These are phyloP conservation scores for Paralvinella palmiformis DNA, from an alignment of 1,140 invertebrate genomes.

Conservation along the genomic window DNA sequence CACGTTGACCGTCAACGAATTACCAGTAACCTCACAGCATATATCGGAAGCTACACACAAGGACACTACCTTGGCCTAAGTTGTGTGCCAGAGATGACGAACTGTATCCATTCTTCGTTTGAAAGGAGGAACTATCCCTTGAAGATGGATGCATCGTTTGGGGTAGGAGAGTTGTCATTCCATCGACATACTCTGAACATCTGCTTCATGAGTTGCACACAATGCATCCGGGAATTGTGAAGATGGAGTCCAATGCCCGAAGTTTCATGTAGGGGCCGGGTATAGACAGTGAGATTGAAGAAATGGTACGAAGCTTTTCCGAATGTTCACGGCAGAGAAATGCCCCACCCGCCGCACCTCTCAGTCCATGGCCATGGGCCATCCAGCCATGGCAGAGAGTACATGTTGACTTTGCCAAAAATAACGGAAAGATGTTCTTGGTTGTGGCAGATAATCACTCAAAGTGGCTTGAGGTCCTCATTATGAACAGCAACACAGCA, in stretches of 20 bases:
- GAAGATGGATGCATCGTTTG: too few relatives aligned
- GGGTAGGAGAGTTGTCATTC: too few relatives aligned
- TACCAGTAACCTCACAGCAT: too few relatives aligned
- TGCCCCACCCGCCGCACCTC: too few relatives aligned
- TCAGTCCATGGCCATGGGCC: neutral
- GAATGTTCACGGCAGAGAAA: neutral
- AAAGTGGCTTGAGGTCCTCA: constrained; percentile 5
- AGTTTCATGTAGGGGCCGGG: neutral
- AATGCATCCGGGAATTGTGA: neutral
- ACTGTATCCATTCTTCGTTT: too few relatives aligned
- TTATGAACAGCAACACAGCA: neutral
- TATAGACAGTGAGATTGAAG: neutral
- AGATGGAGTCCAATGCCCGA: neutral
- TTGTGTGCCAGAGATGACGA: too few relatives aligned
- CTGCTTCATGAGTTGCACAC: neutral
- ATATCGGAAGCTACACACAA: too few relatives aligned
- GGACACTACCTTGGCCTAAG: too few relatives aligned
- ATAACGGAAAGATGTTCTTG: neutral
- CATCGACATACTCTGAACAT: too few relatives aligned
- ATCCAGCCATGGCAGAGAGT: neutral
- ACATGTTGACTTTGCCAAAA: constrained; percentile 8
- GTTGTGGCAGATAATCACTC: constrained; percentile 1
- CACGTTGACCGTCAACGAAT: too few relatives aligned
- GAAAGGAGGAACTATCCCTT: too few relatives aligned
- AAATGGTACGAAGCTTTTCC: neutral